Evolutionary conservation across 1,140 invertebrate genomes (phyloP), one percentile per base, ranked within the genome.

Genomic region (Tigriopus japonicus): DNA sequence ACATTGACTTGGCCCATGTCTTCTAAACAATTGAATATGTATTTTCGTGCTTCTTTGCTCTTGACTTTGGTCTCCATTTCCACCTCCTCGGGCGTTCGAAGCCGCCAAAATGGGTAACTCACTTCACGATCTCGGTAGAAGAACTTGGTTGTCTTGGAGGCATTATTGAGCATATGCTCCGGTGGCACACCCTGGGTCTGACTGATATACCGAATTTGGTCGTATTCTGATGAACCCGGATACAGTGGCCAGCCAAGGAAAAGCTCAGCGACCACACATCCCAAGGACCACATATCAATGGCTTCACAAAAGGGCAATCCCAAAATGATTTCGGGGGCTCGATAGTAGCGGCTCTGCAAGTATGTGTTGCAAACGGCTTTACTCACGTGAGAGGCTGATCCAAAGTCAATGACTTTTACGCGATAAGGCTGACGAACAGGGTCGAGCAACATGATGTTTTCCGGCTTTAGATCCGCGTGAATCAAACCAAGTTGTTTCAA

Each of bases 271-370:
- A 98, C 95, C 58, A 99, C 96, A 75, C 96, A 99, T 21, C 96
- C 96, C 59, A 99, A 76, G 0, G 94, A 98, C 96, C 96, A 99
- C 94, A 99, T 99, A 73, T 99, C 96, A 66, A 99, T 99, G 3
- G 94, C 91, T 75, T 99, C 96, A 77, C 92, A 96, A 75, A 98
- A 99, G 53, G 93, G 94, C 66, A 99, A 76, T 62, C 83, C 74
- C 52, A 99, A 76, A 69, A 99, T 94, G 68, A 99, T 99, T 75
- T 99, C 96, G 0, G 96, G 96, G 23, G 96, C 96, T 64, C 95
- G 83, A 74, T 99, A 98, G 71, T 98, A 99, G 69, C 96, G 80
- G 64, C 92, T 97, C 76, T 99, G 96, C 62, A 99, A 79, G 73
- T 99, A 99, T 1, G 96, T 99, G 70, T 97, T 98, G 73, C 93